Conservation (phyloP, 2,113 vertebrate species). For the Lophius piscatorius region DNA sequence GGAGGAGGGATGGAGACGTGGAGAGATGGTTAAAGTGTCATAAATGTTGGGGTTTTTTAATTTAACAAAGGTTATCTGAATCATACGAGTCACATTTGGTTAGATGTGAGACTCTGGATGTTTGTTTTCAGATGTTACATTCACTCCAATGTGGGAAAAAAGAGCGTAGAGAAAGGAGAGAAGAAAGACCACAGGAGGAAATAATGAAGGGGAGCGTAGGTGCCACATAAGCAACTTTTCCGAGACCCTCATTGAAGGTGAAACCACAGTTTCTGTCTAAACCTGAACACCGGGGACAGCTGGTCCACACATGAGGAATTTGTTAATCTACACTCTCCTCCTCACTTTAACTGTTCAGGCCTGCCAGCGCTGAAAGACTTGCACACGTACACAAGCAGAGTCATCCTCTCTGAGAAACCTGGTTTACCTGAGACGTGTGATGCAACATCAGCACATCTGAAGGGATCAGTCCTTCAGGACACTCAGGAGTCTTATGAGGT, state of each 20-base stretch:
- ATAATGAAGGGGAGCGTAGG: conserved; percentile 35
- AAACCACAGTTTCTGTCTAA: conserved; percentile 56
- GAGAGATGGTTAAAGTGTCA: conserved; percentile 5
- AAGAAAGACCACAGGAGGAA: conserved; percentile 16
- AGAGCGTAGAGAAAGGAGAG: background rate
- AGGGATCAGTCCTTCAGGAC: background rate
- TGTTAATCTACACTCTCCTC: conserved; percentile 70
- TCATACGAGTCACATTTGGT: background rate
- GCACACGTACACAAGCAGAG: conserved; percentile 1
- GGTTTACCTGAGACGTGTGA: background rate
- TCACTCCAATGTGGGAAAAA: background rate
- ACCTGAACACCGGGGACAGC: conserved; percentile 57
- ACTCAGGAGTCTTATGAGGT: background rate
- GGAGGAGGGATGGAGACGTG: conserved; percentile 42
- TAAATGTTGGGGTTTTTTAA: background rate
- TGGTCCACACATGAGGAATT: conserved; percentile 74
- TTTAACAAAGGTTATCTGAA: background rate
- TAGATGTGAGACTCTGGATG: background rate
- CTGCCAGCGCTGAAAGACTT: conserved; percentile 28
- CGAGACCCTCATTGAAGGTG: no score
- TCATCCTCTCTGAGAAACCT: conserved; percentile 1
- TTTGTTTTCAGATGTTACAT: background rate
- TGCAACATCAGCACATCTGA: conserved; percentile 33
- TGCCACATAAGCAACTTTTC: conserved; percentile 71
- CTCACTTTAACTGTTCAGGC: conserved; percentile 59